Percentiles rank a stretch among this genome's conserved stretches.
phyloP scores from a whole-genome alignment of 2,888 invertebrate species.

The Macrophya alboannulata region DNA sequence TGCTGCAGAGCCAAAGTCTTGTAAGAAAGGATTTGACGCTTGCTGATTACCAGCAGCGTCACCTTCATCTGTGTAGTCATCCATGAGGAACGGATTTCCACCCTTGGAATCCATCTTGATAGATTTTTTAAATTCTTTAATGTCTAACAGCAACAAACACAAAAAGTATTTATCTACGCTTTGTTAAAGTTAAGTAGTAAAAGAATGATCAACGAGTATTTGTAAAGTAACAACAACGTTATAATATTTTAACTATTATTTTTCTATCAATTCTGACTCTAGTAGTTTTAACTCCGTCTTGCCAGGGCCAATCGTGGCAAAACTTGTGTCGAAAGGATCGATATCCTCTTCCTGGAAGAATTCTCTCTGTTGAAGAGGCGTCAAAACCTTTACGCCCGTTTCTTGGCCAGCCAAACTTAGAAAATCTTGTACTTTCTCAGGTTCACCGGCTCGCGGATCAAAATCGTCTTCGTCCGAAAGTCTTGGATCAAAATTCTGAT shows the following conservation, averaged over 20 bases:
- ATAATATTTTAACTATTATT: constrained; percentile 64
- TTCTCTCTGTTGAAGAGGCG: constrained; percentile 77
- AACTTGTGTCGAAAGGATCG: constrained; percentile 94
- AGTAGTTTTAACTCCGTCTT: constrained; percentile 89
- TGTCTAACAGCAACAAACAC: constrained; percentile 29
- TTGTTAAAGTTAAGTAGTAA: constrained; percentile 10
- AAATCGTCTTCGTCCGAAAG: constrained; percentile 78
- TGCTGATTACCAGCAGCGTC: constrained; percentile 82
- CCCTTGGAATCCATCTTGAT: constrained; percentile 82
- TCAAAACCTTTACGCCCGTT: constrained; percentile 79
- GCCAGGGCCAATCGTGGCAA: constrained; percentile 88
- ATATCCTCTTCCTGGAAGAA: constrained; percentile 80
- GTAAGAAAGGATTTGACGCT: constrained; percentile 86
- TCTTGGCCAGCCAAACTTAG: constrained; percentile 81
- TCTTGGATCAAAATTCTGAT: constrained; percentile 68
- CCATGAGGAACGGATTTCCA: constrained; percentile 92
- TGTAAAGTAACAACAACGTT: constrained; percentile 26
- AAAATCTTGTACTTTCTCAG: constrained; percentile 76
- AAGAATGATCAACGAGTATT: constrained; percentile 22
- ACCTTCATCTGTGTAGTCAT: constrained; percentile 82
- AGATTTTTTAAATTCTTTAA: constrained; percentile 57
- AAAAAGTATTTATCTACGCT: constrained; percentile 1
- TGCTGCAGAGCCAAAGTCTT: constrained; percentile 81
- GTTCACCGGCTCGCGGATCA: constrained; percentile 81
- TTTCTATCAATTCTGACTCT: constrained; percentile 87